These are phyloP conservation scores for Zonitis immaculata DNA, from an alignment of 2,888 invertebrate species.

Conservation along the genomic window DNA sequence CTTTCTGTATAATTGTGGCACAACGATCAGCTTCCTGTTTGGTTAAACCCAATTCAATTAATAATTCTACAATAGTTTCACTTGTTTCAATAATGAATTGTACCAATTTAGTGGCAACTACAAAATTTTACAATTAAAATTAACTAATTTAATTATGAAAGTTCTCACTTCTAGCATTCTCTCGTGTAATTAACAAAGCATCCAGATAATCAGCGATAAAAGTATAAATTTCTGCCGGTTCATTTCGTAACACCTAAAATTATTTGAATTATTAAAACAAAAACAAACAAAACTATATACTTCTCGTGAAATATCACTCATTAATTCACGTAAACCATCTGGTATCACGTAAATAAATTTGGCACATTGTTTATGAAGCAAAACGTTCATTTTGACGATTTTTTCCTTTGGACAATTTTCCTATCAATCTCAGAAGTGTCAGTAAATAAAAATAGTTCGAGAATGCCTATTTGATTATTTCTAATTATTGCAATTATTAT, in stretches of 20 bases:
- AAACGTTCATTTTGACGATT: conserved; percentile 37
- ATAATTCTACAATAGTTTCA: conserved; percentile 38
- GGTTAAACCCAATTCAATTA: conserved; percentile 38
- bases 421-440: too few relatives aligned
- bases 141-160: neutral
- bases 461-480: too few relatives aligned
- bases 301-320: conserved; percentile 70
- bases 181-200: conserved; percentile 60
- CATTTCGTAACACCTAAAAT: conserved; percentile 60
- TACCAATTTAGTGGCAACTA: conserved; percentile 43
- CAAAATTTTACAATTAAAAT: conserved; percentile 8
- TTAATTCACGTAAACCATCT: conserved; percentile 63
- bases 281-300: conserved; percentile 41
- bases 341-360: conserved; percentile 55
- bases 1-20: conserved; percentile 39
- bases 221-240: conserved; percentile 59
- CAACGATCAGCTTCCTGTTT: conserved; percentile 38
- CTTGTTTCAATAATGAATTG: conserved; percentile 42
- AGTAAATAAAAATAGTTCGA: too few relatives aligned
- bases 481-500: too few relatives aligned
- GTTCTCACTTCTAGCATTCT: conserved; percentile 50
- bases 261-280: conserved; percentile 2
- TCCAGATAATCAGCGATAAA: conserved; percentile 69
- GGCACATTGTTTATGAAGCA: conserved; percentile 48
- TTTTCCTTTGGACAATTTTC: too few relatives aligned